These are phyloP conservation scores for Vidua chalybeata DNA, from an alignment of 2,113 vertebrate genomes.

Conservation along the genomic window DNA sequence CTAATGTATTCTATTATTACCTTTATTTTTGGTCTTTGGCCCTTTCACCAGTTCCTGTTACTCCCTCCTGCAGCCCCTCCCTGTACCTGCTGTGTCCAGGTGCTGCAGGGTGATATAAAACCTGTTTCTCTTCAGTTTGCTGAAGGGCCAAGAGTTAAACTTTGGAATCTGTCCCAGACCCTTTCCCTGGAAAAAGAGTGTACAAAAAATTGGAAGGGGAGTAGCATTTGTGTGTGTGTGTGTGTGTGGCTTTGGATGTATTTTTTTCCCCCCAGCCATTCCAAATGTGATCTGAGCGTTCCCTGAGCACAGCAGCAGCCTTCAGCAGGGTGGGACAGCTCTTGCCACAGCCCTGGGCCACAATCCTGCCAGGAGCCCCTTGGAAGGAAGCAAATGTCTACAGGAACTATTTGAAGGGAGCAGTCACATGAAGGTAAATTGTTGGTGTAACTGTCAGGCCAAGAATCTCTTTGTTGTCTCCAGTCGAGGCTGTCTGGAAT, in stretches of 20 bases:
- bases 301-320: background rate
- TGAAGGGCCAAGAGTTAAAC: background rate
- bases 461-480: background rate
- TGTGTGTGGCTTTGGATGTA: background rate
- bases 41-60: fast-evolving
- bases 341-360: fast-evolving
- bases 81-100: background rate
- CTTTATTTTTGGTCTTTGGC: background rate
- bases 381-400: no score
- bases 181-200: background rate
- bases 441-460: background rate
- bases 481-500: fast-evolving
- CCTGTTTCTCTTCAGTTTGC: background rate
- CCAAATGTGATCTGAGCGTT: background rate
- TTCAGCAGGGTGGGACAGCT: background rate
- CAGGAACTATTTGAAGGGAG: background rate
- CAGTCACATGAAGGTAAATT: background rate
- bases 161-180: fast-evolving
- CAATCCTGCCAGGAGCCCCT: background rate
- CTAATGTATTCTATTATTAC: fast-evolving
- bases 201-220: background rate
- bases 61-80: background rate
- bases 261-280: background rate
- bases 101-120: background rate
- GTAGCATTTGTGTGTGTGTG: background rate